Evolutionary conservation across 2,113 vertebrate species (phyloP).

Genomic region (Murina feae): DNA sequence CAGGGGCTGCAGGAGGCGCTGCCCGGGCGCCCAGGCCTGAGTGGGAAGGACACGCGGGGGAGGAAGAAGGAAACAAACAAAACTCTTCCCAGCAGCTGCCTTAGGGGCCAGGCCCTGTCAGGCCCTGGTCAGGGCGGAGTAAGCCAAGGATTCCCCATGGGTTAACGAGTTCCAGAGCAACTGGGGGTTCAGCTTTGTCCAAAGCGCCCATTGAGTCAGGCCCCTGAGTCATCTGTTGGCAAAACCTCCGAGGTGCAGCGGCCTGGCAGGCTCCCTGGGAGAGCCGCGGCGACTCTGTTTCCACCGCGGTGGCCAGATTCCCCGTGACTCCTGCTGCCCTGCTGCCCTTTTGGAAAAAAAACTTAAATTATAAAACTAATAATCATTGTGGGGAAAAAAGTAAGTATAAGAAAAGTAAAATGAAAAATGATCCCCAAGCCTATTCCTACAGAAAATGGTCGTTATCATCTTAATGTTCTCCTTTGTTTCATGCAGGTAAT

Average conservation of each 20-base stretch:
- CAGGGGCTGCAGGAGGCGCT: neutral
- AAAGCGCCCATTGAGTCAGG: slow-evolving; percentile 20
- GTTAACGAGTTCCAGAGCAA: neutral
- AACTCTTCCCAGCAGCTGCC: neutral
- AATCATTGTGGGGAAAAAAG: neutral
- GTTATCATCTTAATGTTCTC: neutral
- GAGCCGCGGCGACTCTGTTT: rapidly evolving
- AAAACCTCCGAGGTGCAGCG: neutral
- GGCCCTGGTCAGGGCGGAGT: neutral
- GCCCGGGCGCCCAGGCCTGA: rapidly evolving
- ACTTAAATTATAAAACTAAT: neutral
- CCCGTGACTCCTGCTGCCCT: neutral
- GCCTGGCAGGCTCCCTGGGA: slow-evolving; percentile 29
- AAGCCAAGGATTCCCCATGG: neutral
- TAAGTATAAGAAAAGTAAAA: neutral
- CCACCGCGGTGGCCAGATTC: neutral
- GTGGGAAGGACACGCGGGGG: neutral
- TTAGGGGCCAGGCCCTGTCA: neutral
- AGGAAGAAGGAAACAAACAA: neutral
- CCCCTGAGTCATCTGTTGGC: slow-evolving; percentile 22
- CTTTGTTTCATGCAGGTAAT: rapidly evolving
- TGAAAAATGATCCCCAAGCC: neutral
- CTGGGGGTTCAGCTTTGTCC: slow-evolving; percentile 25
- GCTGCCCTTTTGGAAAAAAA: neutral
- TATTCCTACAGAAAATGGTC: rapidly evolving